These are phyloP conservation scores for Neopipo cinnamomea DNA, from an alignment of 2,113 vertebrate species.

Conservation along the genomic window DNA sequence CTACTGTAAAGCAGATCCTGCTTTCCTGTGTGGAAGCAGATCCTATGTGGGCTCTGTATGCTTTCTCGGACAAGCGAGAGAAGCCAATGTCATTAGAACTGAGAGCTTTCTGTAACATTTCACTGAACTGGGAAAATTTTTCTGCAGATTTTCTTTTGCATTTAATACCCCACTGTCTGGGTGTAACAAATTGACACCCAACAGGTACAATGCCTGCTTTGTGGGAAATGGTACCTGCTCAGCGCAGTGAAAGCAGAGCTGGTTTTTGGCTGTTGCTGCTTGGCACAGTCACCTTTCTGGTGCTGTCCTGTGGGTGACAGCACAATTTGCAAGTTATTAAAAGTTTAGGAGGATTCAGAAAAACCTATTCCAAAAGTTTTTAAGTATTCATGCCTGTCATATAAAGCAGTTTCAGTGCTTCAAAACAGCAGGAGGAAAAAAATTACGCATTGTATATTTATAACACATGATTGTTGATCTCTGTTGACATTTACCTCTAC, in stretches of 20 bases:
- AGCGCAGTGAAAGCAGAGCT: not conserved
- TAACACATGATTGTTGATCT: conserved; percentile 42
- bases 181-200: not conserved
- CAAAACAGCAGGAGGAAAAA: conserved; percentile 17
- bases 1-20: conserved; percentile 24
- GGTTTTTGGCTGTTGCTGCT: not conserved
- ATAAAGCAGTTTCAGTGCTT: conserved; percentile 20
- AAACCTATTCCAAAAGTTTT: not conserved
- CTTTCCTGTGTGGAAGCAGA: not conserved
- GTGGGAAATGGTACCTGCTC: not conserved
- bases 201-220: not conserved
- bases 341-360: conserved; percentile 40
- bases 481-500: conserved; percentile 41
- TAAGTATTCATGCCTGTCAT: conserved; percentile 45
- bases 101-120: not conserved
- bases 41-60: not conserved
- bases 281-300: not conserved
- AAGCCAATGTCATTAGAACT: not conserved
- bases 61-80: not conserved
- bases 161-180: not conserved
- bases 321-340: not conserved
- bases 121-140: not conserved
- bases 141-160: not conserved
- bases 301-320: conserved; percentile 21
- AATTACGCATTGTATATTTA: conserved; percentile 10